phyloP scores from a whole-genome alignment of 2,113 vertebrate genomes.

The Pseudois nayaur region DNA sequence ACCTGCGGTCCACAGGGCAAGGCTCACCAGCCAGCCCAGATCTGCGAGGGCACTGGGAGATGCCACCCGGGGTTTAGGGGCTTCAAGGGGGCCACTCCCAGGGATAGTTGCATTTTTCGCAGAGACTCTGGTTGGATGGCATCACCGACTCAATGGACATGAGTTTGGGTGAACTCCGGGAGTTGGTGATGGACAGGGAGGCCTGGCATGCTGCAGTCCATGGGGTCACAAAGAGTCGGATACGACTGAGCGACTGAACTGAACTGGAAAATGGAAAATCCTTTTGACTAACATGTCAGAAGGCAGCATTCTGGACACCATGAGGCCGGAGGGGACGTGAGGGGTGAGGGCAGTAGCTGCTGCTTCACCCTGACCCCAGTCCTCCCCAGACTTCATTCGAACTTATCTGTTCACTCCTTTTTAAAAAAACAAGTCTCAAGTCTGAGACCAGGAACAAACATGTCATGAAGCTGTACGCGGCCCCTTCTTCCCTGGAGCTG shows the following conservation, averaged over 20 bases:
- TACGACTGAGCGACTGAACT: background rate
- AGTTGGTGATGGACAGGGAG: background rate
- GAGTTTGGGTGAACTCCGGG: background rate
- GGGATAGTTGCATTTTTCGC: background rate
- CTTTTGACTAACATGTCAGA: background rate
- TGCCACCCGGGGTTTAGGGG: too few relatives aligned
- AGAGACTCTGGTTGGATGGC: background rate
- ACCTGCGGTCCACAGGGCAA: rapidly evolving
- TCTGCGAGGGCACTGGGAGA: rapidly evolving
- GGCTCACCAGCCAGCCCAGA: too few relatives aligned
- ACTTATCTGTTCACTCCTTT: background rate
- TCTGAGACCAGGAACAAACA: background rate
- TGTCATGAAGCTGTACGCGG: too few relatives aligned
- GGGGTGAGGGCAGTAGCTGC: background rate
- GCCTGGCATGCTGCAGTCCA: background rate
- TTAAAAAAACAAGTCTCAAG: background rate
- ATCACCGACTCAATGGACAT: background rate
- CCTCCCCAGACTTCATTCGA: background rate
- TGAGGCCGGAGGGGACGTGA: background rate
- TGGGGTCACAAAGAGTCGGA: background rate
- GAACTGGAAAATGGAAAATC: background rate
- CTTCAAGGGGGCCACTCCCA: background rate
- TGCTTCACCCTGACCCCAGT: too few relatives aligned
- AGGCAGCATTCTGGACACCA: background rate
- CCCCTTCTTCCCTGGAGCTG: background rate